These are phyloP conservation scores for Catamblyrhynchus diadema DNA, from an alignment of 2,797 vertebrate species.

Conservation along the genomic window DNA sequence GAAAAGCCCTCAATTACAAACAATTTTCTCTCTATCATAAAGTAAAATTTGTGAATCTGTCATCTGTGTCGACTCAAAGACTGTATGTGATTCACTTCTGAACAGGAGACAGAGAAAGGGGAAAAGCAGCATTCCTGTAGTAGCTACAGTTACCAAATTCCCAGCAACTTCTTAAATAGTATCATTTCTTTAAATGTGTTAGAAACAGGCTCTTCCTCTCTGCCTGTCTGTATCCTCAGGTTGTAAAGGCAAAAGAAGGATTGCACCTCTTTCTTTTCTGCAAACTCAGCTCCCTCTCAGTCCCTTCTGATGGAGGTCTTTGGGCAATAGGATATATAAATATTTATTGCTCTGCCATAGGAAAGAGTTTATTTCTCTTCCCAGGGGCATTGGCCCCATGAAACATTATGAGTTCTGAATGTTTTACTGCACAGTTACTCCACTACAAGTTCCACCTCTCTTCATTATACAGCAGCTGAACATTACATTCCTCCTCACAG, in stretches of 20 bases:
- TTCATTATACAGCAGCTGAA: constrained; percentile 14
- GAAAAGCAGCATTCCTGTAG: background rate
- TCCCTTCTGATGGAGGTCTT: background rate
- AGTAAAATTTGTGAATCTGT: background rate
- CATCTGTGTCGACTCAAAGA: background rate
- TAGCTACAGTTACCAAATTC: background rate
- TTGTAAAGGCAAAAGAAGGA: background rate
- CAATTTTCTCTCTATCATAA: background rate
- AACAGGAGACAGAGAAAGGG: background rate
- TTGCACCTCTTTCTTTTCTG: background rate
- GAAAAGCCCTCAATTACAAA: background rate
- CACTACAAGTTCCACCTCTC: background rate
- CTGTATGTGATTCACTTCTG: background rate
- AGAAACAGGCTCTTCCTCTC: background rate
- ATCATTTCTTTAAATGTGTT: background rate
- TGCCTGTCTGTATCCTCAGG: background rate
- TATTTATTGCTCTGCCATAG: constrained; percentile 38
- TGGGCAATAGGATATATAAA: background rate
- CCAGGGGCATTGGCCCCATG: constrained; percentile 14
- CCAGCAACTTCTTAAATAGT: background rate
- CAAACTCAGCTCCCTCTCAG: background rate
- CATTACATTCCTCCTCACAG: background rate
- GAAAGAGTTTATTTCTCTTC: constrained; percentile 36
- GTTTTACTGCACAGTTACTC: constrained; percentile 18
- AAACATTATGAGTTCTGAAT: constrained; percentile 36